Base-by-base conservation (phyloP, 2,888 invertebrate species). In the Drosophila paranaensis region DNA sequence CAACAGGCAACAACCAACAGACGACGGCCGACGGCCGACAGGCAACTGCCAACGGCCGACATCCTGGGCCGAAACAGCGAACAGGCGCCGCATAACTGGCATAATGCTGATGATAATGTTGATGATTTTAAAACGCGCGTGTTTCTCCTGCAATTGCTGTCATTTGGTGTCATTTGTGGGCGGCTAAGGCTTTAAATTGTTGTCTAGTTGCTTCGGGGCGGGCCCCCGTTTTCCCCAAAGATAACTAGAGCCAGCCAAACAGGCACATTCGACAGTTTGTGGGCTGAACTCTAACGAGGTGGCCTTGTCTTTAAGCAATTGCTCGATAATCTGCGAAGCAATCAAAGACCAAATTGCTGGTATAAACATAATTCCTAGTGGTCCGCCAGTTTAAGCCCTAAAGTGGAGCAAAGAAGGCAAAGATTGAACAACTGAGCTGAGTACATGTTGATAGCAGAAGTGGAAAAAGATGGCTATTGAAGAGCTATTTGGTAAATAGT, bases 91-190 rank as follows among this genome's bases (percentile, higher is more conserved):
- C 82, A 89, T 90, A 85, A 89, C 84, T 75, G 80, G 71, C 88
- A 90, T 85, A 89, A 85, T 85, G 90, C 86, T 90, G 90, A 85
- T 84, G 84, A 82, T 89, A 84, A 84, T 84, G 84, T 74, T 88
- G 84, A 90, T 90, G 86, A 88, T 88, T 82, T 88, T 85, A 90
- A 85, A 88, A 79, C 60, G 84, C 90, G 90, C 90, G 83, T 89
- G 90, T 85, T 84, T 84, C 76, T 68, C 77, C 45, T 70, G 71
- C 84, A 88, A 84, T 89, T 89, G 90, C 88, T 82, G 82, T 85
- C 89, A 76, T 89, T 89, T 72, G 67, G 63, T 75, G 88, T 75
- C 89, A 74, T 84, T 89, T 83, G 88, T 56, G 88, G 88, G 69
- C 70, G 58, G 67, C 71, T 76, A 74, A 74, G 81, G 77, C 77